Evolutionary conservation across 2,797 vertebrate species (phyloP), one percentile per base, ranked within the genome.

Genomic region (Centroberyx gerrardi): DNA sequence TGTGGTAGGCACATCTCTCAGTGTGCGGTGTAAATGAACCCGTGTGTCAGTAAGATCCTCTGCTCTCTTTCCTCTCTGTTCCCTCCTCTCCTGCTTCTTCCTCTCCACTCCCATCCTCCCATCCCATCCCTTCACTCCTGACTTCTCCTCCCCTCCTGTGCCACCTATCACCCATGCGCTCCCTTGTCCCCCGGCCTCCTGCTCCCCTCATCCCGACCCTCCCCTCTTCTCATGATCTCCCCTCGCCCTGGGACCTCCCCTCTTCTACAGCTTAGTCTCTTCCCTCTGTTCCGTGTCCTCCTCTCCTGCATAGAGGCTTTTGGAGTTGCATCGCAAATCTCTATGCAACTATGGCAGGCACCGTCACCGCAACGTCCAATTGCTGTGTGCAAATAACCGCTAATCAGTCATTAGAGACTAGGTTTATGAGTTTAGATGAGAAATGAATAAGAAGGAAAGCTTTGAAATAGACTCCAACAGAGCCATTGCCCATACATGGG

Each of bases 11-110:
- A 13, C 22, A 38, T 27, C 38, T 69, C 42, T 42, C 18, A 51
- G 67, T 68, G 40, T 62, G 70, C 27, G 55, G 66, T 59, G 81
- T 65, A 80, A 71, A 72, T 76, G 36, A 74, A 78, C 59, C 29
- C 51, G 7, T 38, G 38, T 49, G 77, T 78, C 71, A 70, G 67
- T 13, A 68, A 46, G 52, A 55, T 27, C 55, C 62, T 42, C 49
- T 66, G 66, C 52, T 54, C 67, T 72, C 51, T n/a, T 69, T 22
- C 48, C 58, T 10, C 18, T 29, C 49, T 13, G n/a, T 31, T 51
- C 27, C 62, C 40, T 17, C 36, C 56, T 51, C 31, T 44, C 27
- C 14, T 36, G 33, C 42, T 54, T 49, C 49, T 59, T 27, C 36
- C 31, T 4, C 27, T 9, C 18, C 36, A 22, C 33, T 33, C 33